Percentiles rank a stretch among this genome's conserved stretches.
These are phyloP conservation scores for Campoletis sonorensis DNA, from an alignment of 1,140 invertebrate species.

Conservation along the genomic window DNA sequence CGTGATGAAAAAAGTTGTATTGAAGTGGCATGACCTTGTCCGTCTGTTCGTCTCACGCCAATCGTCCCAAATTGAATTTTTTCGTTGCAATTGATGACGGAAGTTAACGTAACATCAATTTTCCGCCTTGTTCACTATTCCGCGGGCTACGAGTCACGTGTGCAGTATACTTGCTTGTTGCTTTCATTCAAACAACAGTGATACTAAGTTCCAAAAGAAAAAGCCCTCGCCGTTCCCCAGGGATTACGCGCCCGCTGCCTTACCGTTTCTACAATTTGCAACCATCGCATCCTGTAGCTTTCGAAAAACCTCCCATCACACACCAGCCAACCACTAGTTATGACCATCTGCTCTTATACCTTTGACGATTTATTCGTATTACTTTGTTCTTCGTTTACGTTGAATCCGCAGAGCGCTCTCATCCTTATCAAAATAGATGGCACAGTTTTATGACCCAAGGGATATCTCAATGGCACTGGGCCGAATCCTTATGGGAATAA, in stretches of 20 bases:
- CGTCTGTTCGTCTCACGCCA: no score
- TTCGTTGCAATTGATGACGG: neutral
- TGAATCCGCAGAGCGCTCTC: constrained; percentile 44
- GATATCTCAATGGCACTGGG: neutral
- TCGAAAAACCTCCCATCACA: constrained; percentile 61
- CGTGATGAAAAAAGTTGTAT: no score
- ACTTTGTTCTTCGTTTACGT: constrained; percentile 58
- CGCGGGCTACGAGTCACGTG: neutral
- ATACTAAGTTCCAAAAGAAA: no score
- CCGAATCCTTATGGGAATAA: neutral
- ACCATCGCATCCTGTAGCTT: constrained; percentile 36
- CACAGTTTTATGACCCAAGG: neutral
- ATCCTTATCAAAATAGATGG: neutral
- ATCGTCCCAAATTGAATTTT: no score
- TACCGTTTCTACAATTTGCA: constrained; percentile 65
- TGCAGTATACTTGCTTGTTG: constrained; percentile 2
- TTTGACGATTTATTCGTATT: constrained; percentile 72
- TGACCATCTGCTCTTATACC: constrained; percentile 62
- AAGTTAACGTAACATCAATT: neutral
- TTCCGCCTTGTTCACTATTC: neutral
- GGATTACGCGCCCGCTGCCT: constrained; percentile 59
- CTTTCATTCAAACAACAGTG: neutral
- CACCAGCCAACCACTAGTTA: neutral
- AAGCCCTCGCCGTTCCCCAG: constrained; percentile 63
- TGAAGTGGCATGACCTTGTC: no score